Percentiles rank a stretch among this genome's conserved stretches.
phyloP scores from a whole-genome alignment of 2,888 invertebrate genomes.

The Ecliptopera silaceata region DNA sequence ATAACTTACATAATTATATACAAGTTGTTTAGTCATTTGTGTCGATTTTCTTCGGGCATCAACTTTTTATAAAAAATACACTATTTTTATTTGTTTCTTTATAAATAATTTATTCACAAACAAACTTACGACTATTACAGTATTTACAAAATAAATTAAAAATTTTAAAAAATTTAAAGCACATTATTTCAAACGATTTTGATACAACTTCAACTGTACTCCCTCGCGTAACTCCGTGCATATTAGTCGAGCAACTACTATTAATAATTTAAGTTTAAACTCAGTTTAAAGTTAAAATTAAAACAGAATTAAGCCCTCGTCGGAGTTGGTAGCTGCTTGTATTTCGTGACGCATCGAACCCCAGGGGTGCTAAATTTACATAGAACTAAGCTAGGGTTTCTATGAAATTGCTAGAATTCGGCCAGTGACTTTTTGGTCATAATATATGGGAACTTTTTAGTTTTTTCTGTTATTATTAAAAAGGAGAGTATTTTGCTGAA shows the following conservation, averaged over 20 bases:
- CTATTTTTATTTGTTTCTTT: too few relatives aligned
- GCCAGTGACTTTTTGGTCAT: neutral
- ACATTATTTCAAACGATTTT: neutral
- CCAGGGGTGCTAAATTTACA: constrained; percentile 41
- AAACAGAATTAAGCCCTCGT: constrained; percentile 54
- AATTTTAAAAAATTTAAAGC: too few relatives aligned
- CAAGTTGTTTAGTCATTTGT: too few relatives aligned
- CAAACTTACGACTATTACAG: too few relatives aligned
- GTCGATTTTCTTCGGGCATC: too few relatives aligned
- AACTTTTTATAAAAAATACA: too few relatives aligned
- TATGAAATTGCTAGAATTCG: constrained; percentile 2
- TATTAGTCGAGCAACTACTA: constrained; percentile 37
- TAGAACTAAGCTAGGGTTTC: constrained; percentile 33
- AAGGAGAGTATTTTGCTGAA: too few relatives aligned
- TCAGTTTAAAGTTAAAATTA: constrained; percentile 55
- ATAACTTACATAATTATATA: too few relatives aligned
- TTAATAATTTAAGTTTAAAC: constrained; percentile 51
- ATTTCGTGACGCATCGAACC: constrained; percentile 44
- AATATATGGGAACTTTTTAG: too few relatives aligned
- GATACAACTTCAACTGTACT: constrained; percentile 17
- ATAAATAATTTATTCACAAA: too few relatives aligned
- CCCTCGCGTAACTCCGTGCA: constrained; percentile 31
- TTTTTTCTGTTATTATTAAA: too few relatives aligned
- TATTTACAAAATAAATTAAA: too few relatives aligned
- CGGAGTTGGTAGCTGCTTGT: constrained; percentile 42